Conservation (phyloP, 92 coral and sea anemone species). For the Epizoanthus rinbou region DNA sequence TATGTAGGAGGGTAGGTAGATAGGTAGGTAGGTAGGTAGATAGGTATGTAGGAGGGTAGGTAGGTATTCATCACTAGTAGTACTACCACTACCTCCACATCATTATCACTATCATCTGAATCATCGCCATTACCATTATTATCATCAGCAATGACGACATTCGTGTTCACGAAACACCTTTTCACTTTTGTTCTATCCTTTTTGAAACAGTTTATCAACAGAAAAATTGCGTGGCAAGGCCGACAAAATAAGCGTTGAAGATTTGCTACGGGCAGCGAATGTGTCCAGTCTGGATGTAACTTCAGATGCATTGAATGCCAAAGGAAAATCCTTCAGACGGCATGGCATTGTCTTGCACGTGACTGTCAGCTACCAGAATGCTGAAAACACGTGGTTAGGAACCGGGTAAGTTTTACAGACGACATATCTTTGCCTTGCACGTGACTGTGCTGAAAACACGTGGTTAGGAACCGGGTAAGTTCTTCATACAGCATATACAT, state of each 20-base stretch:
- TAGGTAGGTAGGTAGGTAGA: too few relatives aligned
- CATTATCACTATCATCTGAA: too few relatives aligned
- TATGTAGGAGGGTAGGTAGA: too few relatives aligned
- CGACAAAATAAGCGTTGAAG: slow-evolving; percentile 80
- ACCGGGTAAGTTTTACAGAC: slow-evolving; percentile 68
- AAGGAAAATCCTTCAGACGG: slow-evolving; percentile 88
- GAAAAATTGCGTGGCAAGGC: slow-evolving; percentile 56
- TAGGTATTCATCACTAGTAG: too few relatives aligned
- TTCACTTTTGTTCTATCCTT: not conserved
- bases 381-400: slow-evolving; percentile 82
- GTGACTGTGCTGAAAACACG: slow-evolving; percentile 57
- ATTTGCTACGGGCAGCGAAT: slow-evolving; percentile 88
- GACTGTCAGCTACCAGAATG: slow-evolving; percentile 77
- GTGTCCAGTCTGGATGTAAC: slow-evolving; percentile 66
- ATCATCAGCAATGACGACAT: too few relatives aligned
- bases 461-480: slow-evolving; percentile 91
- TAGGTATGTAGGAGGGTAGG: too few relatives aligned
- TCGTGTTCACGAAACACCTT: not conserved
- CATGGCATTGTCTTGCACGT: slow-evolving; percentile 95
- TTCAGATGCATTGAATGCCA: slow-evolving; percentile 95
- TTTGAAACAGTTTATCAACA: slow-evolving; percentile 23
- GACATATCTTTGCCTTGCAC: not conserved
- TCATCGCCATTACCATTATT: too few relatives aligned
- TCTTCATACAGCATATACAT: too few relatives aligned
- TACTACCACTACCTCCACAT: too few relatives aligned